Percentiles rank a stretch among this genome's conserved stretches.
phyloP scores from a whole-genome alignment of 2,113 vertebrate genomes.

The Uropsilus gracilis region DNA sequence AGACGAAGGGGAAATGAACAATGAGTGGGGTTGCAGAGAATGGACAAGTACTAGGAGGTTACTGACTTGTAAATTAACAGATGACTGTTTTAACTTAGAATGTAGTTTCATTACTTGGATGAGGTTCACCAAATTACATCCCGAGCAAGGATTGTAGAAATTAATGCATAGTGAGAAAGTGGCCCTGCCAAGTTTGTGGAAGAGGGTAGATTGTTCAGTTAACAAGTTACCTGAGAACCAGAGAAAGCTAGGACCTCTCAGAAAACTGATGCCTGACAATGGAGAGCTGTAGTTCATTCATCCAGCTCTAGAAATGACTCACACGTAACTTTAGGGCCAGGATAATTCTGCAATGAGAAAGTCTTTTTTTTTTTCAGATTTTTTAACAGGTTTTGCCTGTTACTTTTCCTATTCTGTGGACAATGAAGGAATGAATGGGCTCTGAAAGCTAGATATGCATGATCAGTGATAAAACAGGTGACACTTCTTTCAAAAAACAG shows the following conservation, averaged over 20 bases:
- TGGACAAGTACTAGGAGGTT: neutral
- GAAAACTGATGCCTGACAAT: neutral
- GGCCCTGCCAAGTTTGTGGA: neutral
- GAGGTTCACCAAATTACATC: neutral
- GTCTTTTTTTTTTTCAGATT: no score
- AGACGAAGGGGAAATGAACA: neutral
- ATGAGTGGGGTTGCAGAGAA: neutral
- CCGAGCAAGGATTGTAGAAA: neutral
- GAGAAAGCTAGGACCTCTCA: rapidly evolving
- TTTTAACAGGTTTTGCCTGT: neutral
- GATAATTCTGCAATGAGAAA: neutral
- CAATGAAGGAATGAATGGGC: neutral
- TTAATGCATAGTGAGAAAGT: neutral
- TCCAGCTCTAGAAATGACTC: neutral
- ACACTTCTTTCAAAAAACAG: neutral
- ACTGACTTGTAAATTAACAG: neutral
- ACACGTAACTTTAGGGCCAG: neutral
- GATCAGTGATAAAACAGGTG: neutral
- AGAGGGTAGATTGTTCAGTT: no score
- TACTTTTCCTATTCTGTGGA: neutral
- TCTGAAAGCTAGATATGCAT: neutral
- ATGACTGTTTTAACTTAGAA: neutral
- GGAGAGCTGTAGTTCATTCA: neutral
- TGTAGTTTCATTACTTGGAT: neutral
- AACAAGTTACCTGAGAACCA: neutral